phyloP scores from a whole-genome alignment of 2,888 invertebrate species.

The Embidobia sp. region DNA sequence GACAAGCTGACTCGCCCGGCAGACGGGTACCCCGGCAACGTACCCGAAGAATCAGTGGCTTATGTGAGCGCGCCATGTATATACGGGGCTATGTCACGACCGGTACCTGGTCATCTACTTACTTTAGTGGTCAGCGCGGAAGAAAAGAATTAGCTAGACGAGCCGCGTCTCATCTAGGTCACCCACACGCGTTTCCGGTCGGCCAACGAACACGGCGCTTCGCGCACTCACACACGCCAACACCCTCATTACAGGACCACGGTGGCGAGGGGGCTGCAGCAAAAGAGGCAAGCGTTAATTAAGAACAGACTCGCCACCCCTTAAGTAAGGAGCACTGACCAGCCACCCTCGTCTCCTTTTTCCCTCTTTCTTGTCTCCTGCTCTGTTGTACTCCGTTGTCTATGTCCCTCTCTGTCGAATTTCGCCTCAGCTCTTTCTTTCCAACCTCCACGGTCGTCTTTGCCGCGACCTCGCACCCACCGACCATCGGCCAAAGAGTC shows the following conservation, averaged over 20 bases:
- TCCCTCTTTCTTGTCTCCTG: constrained; percentile 11
- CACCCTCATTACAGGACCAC: constrained; percentile 79
- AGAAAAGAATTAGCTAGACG: constrained; percentile 81
- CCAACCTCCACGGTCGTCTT: constrained; percentile 68
- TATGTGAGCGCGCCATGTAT: constrained; percentile 57
- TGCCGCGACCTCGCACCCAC: constrained; percentile 71
- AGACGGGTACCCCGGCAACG: constrained; percentile 42
- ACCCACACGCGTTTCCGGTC: constrained; percentile 72
- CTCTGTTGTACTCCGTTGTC: constrained; percentile 32
- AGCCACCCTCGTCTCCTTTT: constrained; percentile 36
- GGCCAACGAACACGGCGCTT: constrained; percentile 64
- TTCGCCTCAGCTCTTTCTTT: constrained; percentile 43
- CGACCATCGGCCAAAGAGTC: constrained; percentile 59
- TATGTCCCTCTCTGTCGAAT: constrained; percentile 22
- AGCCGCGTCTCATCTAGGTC: constrained; percentile 81
- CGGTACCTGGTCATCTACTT: constrained; percentile 79
- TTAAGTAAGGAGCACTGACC: constrained; percentile 81
- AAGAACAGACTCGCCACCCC: constrained; percentile 81
- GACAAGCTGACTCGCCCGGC: constrained; percentile 21
- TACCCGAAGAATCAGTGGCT: constrained; percentile 63
- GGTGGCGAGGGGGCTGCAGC: constrained; percentile 78
- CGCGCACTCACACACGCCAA: constrained; percentile 71
- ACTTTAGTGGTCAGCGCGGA: constrained; percentile 79
- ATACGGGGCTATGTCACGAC: constrained; percentile 62
- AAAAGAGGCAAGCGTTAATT: constrained; percentile 81